Evolutionary conservation across 64 coral and sea anemone genomes (phyloP), one percentile per base, ranked within the genome.

Genomic region (Porites lutea): DNA sequence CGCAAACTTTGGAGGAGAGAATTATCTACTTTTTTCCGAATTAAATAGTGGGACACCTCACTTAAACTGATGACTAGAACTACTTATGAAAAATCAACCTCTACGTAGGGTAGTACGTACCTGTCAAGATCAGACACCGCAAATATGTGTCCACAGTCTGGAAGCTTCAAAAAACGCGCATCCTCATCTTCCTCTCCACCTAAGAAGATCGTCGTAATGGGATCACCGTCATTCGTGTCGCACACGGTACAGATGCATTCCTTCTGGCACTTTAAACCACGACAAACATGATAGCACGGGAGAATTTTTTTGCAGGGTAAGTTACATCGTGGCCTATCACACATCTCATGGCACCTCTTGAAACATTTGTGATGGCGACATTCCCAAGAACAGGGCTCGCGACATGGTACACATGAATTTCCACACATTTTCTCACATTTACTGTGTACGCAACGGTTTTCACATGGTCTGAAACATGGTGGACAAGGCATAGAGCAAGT

Each of bases 111-210:
- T 14, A 51, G 50, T 53, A 88, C 27, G 6, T 55, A 76, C 18
- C 16, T 74, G 81, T 98, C 96, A 75, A 98, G 68, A 16, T 71
- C 90, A 8, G 72, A 72, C 10, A 81, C 93, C 10, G 82, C 96
- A 23, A 98, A 98, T 8, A 98, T 95, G 37, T 98, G 93, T 67
- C 58, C 77, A 81, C 96, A 98, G 72, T 95, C 96, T 20, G 86
- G 63, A 9, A 98, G 87, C n/a, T 15, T 22, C 27, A 98, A 87
- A 15, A 98, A 98, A 4, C 86, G 81, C 1, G 90, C 87, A 69
- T 71, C 75, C 52, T 81, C 23, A 74, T 98, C 93, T 14, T 90
- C 93, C 59, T 93, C 13, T 13, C 6, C n/a, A 20, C 90, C 91
- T 77, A 86, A 71, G 47, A 88, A 54, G 57, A 96, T 81, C 4